phyloP scores from a whole-genome alignment of 2,797 vertebrate species.

The Podarcis lilfordi region DNA sequence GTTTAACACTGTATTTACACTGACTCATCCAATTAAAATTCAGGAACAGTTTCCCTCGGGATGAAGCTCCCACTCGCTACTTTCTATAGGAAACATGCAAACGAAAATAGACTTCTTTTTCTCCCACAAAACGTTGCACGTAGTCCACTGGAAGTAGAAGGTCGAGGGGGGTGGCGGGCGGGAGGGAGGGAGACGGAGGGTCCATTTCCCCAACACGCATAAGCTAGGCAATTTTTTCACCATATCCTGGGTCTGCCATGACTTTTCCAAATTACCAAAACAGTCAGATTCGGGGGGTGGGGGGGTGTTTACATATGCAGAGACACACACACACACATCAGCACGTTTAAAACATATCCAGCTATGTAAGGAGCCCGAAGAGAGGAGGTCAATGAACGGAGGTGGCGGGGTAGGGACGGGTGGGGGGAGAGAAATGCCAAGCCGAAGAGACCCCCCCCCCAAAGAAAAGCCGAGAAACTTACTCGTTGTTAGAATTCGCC shows the following conservation, averaged over 20 bases:
- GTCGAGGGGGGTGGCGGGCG: neutral
- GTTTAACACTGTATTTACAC: constrained; percentile 76
- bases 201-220: neutral
- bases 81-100: constrained; percentile 71
- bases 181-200: neutral
- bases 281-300: neutral
- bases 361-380: neutral
- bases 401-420: neutral
- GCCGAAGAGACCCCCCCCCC: neutral
- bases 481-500: constrained; percentile 97
- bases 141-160: neutral
- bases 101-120: constrained; percentile 23
- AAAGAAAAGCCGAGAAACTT: constrained; percentile 62
- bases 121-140: neutral
- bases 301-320: neutral
- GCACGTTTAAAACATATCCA: neutral
- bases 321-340: too few species aligned
- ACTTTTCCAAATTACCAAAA: neutral
- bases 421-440: too few species aligned
- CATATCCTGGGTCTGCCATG: neutral
- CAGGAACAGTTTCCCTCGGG: constrained; percentile 76
- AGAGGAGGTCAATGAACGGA: neutral
- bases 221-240: neutral
- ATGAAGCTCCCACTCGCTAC: constrained; percentile 76
- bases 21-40: constrained; percentile 81